Conservation (phyloP, 2,888 invertebrate species). For the Cyaniris semiargus region DNA sequence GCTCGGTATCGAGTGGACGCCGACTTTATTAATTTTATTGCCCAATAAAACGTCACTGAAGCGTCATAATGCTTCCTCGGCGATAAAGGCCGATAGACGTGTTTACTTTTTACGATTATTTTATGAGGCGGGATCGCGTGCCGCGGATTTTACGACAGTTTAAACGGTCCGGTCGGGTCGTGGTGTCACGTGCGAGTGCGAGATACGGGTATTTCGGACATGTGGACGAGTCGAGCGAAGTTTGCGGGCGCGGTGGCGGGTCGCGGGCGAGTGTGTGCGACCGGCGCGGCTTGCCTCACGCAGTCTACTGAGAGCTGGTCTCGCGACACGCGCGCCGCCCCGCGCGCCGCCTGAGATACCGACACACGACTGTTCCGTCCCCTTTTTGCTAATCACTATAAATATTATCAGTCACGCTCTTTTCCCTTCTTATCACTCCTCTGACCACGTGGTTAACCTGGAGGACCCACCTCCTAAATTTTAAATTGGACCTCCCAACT, state of each 20-base stretch:
- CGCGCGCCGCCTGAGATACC: constrained; percentile 75
- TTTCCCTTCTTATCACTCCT: constrained; percentile 74
- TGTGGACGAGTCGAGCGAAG: constrained; percentile 67
- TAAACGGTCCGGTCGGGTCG: constrained; percentile 61
- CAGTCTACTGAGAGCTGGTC: constrained; percentile 82
- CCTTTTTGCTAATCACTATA: constrained; percentile 80
- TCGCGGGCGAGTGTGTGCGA: constrained; percentile 67
- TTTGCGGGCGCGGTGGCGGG: constrained; percentile 67
- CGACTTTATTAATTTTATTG: constrained; percentile 79
- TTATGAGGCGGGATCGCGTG: constrained; percentile 76
- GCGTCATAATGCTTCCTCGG: constrained; percentile 77
- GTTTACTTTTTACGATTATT: constrained; percentile 81
- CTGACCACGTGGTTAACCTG: constrained; percentile 58
- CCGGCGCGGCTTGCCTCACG: constrained; percentile 84
- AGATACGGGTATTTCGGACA: constrained; percentile 46
- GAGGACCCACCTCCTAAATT: background rate
- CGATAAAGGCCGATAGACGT: constrained; percentile 77
- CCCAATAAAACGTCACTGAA: constrained; percentile 78
- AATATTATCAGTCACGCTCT: constrained; percentile 78
- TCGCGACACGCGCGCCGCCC: constrained; percentile 80
- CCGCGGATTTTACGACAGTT: constrained; percentile 77
- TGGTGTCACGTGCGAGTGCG: constrained; percentile 48
- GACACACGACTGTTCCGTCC: constrained; percentile 75
- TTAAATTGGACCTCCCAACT: background rate
- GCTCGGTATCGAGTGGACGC: constrained; percentile 69